Evolutionary conservation across 2,113 vertebrate genomes (phyloP), one percentile per base, ranked within the genome.

Genomic region (Onychostoma macrolepis): DNA sequence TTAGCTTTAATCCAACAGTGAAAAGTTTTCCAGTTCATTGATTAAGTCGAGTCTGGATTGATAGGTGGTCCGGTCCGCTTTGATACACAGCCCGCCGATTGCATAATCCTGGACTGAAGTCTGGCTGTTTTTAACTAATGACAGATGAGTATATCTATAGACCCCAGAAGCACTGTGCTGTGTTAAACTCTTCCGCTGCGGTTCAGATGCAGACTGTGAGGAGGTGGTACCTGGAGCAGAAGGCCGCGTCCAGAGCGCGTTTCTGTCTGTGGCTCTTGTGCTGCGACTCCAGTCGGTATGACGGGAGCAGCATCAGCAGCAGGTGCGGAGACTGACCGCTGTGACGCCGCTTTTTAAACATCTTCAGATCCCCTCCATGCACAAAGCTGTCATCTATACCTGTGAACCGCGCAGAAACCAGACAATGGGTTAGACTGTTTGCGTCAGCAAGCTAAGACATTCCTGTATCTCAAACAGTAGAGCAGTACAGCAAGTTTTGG

Each of bases 251-350:
- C 56, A 95, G 88, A 48, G 95, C 94, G 58, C 95, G 91, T 88
- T 94, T 96, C 86, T 94, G 87, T 13, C 95, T 90, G 75, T 94
- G 93, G 80, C 89, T 91, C 80, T 90, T 94, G 86, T 93, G 93
- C 61, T 90, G 93, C 4, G 95, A 93, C 89, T 95, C 95, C 53
- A 95, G 91, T 2, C 95, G 90, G 83, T 94, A 95, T 1, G 95
- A 93, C 0, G 95, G 95, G 28, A 96, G 92, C 88, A 96, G 89
- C 94, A 95, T 95, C 75, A 96, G 91, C 48, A 96, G 93, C 61
- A 96, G 92, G 87, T 96, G 94, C 11, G 95, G 95, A 81, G 92
- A 89, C n/a, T 90, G 93, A 30, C 89, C 84, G 6, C 90, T 94
- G 78, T 94, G 91, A 10, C 89, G 89, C 2, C 90, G 91, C 84